A percentile compares a stretch with the other conserved stretches of the same genome.
Conservation (phyloP, 2,888 invertebrate species). For the Caradrina kadenii region DNA sequence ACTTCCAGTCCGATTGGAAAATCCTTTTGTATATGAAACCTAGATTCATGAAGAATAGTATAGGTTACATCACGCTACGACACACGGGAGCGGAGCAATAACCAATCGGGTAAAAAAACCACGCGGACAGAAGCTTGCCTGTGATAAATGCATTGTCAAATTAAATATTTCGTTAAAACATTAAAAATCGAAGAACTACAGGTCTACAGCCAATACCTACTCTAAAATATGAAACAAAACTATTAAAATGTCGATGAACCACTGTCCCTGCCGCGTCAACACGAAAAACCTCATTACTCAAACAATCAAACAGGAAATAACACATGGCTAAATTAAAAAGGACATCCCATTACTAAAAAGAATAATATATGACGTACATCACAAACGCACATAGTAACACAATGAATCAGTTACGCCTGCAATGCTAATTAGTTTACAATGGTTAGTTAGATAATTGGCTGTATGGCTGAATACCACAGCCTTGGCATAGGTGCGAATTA, state of each 20-base stretch:
- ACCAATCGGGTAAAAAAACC: too few relatives aligned
- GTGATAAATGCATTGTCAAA: background rate
- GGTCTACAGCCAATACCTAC: background rate
- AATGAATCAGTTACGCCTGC: conserved; percentile 62
- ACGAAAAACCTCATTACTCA: conserved; percentile 60
- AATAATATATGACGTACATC: conserved; percentile 67
- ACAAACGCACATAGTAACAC: conserved; percentile 55
- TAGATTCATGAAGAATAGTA: too few relatives aligned
- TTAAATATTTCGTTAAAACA: conserved; percentile 13
- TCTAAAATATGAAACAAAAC: conserved; percentile 22
- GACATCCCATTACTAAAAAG: conserved; percentile 77
- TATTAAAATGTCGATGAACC: conserved; percentile 62
- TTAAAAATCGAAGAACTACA: conserved; percentile 1
- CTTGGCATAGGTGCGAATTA: conserved; percentile 51
- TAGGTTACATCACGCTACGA: too few relatives aligned
- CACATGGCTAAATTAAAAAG: conserved; percentile 74
- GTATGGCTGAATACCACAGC: conserved; percentile 57
- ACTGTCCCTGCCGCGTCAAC: conserved; percentile 41
- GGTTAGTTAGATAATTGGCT: conserved; percentile 57
- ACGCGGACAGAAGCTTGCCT: too few relatives aligned
- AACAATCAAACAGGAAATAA: conserved; percentile 77
- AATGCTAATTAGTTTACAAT: conserved; percentile 65
- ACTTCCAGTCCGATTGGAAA: too few relatives aligned
- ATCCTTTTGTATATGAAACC: too few relatives aligned
- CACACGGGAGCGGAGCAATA: too few relatives aligned